phyloP scores from a whole-genome alignment of 2,888 invertebrate genomes.

The Pediacus dermestoides region DNA sequence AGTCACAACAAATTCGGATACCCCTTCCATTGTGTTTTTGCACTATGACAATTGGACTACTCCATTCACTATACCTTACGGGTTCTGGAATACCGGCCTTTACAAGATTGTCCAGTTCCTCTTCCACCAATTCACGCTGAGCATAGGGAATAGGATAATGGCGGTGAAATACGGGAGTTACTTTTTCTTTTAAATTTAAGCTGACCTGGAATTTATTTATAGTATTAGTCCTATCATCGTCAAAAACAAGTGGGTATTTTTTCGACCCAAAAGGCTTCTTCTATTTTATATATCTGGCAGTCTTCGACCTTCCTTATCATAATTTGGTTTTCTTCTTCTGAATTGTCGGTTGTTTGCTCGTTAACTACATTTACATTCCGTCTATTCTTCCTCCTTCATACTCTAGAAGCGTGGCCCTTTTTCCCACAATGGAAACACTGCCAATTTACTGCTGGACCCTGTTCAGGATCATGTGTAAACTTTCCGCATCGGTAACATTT shows the following conservation, averaged over 20 bases:
- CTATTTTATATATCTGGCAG: too few species aligned
- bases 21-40: slow-evolving; percentile 10
- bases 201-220: slow-evolving; percentile 4
- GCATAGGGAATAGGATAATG: neutral
- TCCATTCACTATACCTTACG: neutral
- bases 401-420: slow-evolving; percentile 17
- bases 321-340: too few species aligned
- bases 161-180: slow-evolving; percentile 3
- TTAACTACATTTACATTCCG: slow-evolving; percentile 5
- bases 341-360: too few species aligned
- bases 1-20: slow-evolving; percentile 20
- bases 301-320: slow-evolving; percentile 3
- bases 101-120: slow-evolving; percentile 9
- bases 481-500: slow-evolving; percentile 8
- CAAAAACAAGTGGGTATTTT: too few species aligned
- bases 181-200: slow-evolving; percentile 5
- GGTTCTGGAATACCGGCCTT: neutral
- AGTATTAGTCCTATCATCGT: too few species aligned
- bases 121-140: slow-evolving; percentile 7
- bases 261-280: too few species aligned
- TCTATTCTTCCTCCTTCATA: slow-evolving; percentile 7
- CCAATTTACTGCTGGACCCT: slow-evolving; percentile 15
- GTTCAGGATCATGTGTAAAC: slow-evolving; percentile 7
- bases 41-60: slow-evolving; percentile 2
- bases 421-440: slow-evolving; percentile 11